A percentile compares a stretch with the other conserved stretches of the same genome.
Conservation (phyloP, 2,797 vertebrate genomes). For the Paedocypris micromegethes region DNA sequence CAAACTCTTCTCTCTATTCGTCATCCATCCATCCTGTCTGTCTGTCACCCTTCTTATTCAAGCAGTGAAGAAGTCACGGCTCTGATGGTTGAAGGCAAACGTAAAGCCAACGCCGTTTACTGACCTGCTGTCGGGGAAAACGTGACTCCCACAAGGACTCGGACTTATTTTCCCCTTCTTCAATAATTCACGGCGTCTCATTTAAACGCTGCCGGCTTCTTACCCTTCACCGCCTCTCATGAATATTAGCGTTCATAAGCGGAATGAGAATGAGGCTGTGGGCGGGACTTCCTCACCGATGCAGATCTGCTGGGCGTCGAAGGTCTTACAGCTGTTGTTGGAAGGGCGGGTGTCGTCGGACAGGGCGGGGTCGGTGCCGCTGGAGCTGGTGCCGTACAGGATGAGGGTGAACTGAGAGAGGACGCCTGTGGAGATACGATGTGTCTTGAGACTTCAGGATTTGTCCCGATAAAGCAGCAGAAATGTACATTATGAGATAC, state of each 20-base stretch:
- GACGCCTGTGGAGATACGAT: slow-evolving; percentile 66
- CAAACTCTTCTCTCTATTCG: too few relatives aligned
- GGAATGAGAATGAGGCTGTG: neutral
- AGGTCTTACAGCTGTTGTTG: slow-evolving; percentile 92
- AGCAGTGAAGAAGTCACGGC: too few relatives aligned
- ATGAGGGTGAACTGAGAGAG: slow-evolving; percentile 88
- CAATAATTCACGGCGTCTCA: slow-evolving; percentile 22
- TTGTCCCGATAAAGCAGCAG: too few relatives aligned
- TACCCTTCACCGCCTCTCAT: slow-evolving; percentile 7
- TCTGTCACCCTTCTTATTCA: too few relatives aligned
- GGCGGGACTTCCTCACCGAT: slow-evolving; percentile 73
- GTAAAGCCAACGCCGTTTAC: slow-evolving; percentile 3
- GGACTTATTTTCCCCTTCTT: slow-evolving; percentile 12
- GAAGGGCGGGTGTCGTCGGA: slow-evolving; percentile 74
- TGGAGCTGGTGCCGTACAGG: slow-evolving; percentile 82
- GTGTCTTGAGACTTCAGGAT: too few relatives aligned
- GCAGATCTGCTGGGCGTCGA: slow-evolving; percentile 87
- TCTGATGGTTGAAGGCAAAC: too few relatives aligned
- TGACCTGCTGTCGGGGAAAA: slow-evolving; percentile 1
- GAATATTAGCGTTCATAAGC: slow-evolving; percentile 39
- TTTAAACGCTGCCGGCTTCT: slow-evolving; percentile 2
- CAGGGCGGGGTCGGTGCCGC: slow-evolving; percentile 65
- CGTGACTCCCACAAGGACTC: neutral
- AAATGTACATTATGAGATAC: too few relatives aligned
- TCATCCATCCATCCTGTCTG: too few relatives aligned